Evolutionary conservation across 2,113 vertebrate genomes (phyloP).

Genomic region (Dolichotis patagonum): DNA sequence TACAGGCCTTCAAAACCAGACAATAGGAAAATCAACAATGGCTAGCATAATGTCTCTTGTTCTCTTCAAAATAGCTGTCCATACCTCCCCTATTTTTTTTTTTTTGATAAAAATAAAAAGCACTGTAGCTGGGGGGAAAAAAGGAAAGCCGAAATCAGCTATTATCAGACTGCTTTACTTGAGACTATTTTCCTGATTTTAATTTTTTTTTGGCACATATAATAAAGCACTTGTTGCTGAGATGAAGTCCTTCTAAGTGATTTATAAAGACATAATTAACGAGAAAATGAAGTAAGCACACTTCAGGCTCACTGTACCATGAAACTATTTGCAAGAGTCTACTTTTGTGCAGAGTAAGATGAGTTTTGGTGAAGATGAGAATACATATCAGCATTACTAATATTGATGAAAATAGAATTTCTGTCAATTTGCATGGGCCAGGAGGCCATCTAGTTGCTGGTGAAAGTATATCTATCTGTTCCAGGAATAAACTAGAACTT

Average conservation of each 20-base stretch:
- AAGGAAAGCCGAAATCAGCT: background rate
- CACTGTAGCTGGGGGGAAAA: conserved; percentile 76
- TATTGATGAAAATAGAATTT: background rate
- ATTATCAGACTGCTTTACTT: background rate
- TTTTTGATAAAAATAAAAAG: conserved; percentile 89
- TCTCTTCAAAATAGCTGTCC: too few species aligned
- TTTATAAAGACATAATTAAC: background rate
- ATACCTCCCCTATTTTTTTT: background rate
- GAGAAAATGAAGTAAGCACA: background rate
- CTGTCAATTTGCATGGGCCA: background rate
- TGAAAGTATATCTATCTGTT: background rate
- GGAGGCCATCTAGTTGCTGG: background rate
- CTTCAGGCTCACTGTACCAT: background rate
- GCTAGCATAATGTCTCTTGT: too few species aligned
- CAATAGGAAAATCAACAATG: too few species aligned
- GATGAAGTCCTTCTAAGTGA: background rate
- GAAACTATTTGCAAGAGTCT: background rate
- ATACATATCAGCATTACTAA: background rate
- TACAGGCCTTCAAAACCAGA: too few species aligned
- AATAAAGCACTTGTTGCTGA: background rate
- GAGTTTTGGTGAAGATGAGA: background rate
- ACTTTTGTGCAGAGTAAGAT: background rate
- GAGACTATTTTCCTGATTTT: background rate
- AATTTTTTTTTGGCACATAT: background rate
- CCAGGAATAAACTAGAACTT: background rate